Percentiles rank a stretch among this genome's conserved stretches.
phyloP scores from a whole-genome alignment of 2,797 vertebrate species.

The Todus mexicanus region DNA sequence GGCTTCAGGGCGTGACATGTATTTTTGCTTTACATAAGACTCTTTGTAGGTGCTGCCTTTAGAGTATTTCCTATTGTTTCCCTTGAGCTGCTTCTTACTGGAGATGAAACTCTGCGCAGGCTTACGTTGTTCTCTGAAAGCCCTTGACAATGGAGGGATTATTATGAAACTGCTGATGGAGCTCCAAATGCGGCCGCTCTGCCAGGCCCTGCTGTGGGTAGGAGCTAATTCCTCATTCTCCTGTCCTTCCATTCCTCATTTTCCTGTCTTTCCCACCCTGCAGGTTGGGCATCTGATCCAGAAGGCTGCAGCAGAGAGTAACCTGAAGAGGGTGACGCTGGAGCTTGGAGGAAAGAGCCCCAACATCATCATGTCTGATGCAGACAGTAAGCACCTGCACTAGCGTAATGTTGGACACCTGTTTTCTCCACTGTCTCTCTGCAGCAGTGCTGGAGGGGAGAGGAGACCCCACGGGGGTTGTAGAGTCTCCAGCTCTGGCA shows the following conservation, averaged over 20 bases:
- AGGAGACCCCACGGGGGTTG: background rate
- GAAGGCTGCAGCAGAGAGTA: conserved; percentile 88
- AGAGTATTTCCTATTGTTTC: background rate
- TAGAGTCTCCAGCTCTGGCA: background rate
- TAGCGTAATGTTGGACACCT: background rate
- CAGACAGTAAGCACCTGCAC: conserved; percentile 80
- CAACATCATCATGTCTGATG: conserved; percentile 93
- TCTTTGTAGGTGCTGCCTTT: background rate
- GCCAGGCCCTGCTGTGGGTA: background rate
- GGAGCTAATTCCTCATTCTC: background rate
- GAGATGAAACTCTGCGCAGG: background rate
- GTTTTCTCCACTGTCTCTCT: background rate
- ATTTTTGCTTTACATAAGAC: background rate
- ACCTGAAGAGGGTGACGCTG: conserved; percentile 93
- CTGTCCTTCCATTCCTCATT: background rate
- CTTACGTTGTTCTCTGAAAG: background rate
- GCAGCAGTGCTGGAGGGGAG: background rate
- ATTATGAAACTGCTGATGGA: background rate
- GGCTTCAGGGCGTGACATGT: background rate
- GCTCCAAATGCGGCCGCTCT: background rate
- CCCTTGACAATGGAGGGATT: background rate
- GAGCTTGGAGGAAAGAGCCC: conserved; percentile 97
- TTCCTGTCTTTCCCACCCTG: background rate
- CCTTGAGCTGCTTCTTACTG: background rate
- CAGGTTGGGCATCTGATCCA: conserved; percentile 93